phyloP scores from a whole-genome alignment of 2,888 invertebrate genomes.

The Odontocolon sp. region DNA sequence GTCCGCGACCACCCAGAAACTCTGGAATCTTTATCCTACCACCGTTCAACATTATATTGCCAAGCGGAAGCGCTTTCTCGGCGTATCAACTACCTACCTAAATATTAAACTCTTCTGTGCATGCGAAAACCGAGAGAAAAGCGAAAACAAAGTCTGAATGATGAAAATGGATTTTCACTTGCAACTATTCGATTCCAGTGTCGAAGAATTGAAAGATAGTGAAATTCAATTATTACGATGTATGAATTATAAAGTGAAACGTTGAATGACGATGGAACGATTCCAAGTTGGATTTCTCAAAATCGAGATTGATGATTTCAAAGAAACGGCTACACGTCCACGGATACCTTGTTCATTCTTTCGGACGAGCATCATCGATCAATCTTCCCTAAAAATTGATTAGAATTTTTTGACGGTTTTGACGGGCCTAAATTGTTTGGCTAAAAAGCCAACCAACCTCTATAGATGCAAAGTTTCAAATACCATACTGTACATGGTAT shows the following conservation, averaged over 20 bases:
- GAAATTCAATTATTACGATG: too few species aligned
- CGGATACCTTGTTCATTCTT: conserved; percentile 34
- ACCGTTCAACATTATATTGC: conserved; percentile 52
- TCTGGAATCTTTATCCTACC: conserved; percentile 51
- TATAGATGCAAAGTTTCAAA: too few species aligned
- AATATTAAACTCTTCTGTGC: too few species aligned
- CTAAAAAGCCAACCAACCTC: too few species aligned
- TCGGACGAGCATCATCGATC: conserved; percentile 21
- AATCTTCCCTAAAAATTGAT: conserved; percentile 46
- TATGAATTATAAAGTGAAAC: too few species aligned
- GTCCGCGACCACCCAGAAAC: conserved; percentile 57
- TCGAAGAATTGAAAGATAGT: not conserved
- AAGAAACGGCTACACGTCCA: not conserved
- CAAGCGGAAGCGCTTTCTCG: conserved; percentile 49
- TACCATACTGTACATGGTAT: not conserved
- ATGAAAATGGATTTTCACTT: too few species aligned
- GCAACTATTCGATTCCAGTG: not conserved
- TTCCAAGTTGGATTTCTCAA: too few species aligned
- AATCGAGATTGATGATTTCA: conserved; percentile 40
- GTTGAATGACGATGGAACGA: too few species aligned
- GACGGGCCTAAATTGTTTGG: too few species aligned
- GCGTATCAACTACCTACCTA: conserved; percentile 22
- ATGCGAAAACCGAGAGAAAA: too few species aligned
- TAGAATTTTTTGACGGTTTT: conserved; percentile 41
- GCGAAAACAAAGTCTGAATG: too few species aligned